These are phyloP conservation scores for Sitophilus oryzae DNA, from an alignment of 1,140 invertebrate genomes.

Conservation along the genomic window DNA sequence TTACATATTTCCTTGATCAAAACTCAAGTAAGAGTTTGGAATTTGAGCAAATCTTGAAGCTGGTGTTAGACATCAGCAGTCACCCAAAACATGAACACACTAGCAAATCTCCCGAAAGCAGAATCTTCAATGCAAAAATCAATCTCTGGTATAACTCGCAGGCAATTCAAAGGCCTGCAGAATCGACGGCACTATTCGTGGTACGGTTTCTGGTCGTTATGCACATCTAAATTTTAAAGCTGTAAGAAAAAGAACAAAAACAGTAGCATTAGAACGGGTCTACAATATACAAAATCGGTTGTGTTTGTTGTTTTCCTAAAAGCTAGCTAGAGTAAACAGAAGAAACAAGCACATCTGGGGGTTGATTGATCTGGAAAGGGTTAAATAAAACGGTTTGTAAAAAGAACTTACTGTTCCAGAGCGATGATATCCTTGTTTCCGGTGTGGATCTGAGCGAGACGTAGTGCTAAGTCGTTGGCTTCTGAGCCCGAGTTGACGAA, in stretches of 20 bases:
- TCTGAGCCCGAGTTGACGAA: slow-evolving; percentile 99
- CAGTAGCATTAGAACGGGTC: slow-evolving; percentile 37
- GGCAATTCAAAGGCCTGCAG: slow-evolving; percentile 17
- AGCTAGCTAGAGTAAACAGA: slow-evolving; percentile 14
- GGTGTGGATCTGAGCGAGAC: slow-evolving; percentile 84
- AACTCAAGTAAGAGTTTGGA: too few species aligned
- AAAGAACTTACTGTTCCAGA: slow-evolving; percentile 96
- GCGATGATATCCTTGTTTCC: slow-evolving; percentile 84
- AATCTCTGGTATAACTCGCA: too few species aligned
- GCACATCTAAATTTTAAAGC: slow-evolving; percentile 34
- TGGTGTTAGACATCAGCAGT: too few species aligned
- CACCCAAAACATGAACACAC: too few species aligned
- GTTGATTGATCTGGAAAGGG: not conserved
- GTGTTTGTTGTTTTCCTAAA: too few species aligned
- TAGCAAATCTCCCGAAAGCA: too few species aligned
- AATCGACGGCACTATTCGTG: too few species aligned
- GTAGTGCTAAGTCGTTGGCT: slow-evolving; percentile 94
- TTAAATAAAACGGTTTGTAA: not conserved
- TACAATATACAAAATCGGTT: too few species aligned
- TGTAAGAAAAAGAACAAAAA: slow-evolving; percentile 44
- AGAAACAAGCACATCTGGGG: not conserved
- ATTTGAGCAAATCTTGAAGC: too few species aligned
- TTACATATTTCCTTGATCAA: too few species aligned
- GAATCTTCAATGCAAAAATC: too few species aligned
- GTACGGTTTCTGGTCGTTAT: too few species aligned